Evolutionary conservation across 2,888 invertebrate genomes (phyloP).

Genomic region (Hetaerina titia): DNA sequence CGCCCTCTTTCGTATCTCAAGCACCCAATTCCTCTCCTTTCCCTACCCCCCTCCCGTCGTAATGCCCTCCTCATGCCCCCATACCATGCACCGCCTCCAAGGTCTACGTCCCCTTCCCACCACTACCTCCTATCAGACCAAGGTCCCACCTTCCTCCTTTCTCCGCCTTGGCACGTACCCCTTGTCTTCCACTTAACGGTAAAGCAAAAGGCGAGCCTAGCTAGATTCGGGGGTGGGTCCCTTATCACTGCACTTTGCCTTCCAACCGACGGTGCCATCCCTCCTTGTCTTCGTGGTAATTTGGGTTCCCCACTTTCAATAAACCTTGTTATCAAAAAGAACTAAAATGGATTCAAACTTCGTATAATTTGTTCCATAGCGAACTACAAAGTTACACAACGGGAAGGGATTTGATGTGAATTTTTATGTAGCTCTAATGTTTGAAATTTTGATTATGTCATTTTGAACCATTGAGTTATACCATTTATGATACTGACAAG

Average conservation of each 20-base stretch:
- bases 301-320: too few species aligned
- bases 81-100: background rate
- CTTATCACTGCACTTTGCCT: background rate
- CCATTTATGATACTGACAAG: too few species aligned
- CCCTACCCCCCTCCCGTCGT: background rate
- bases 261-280: too few species aligned
- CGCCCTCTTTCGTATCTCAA: background rate
- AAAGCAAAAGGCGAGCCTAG: background rate
- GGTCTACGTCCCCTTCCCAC: background rate
- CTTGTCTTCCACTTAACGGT: background rate
- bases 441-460: too few species aligned
- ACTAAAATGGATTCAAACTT: too few species aligned
- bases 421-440: too few species aligned
- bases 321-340: too few species aligned
- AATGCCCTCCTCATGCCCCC: background rate
- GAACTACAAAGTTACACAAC: too few species aligned
- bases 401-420: too few species aligned
- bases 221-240: background rate
- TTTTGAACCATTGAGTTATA: too few species aligned
- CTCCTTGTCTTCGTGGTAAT: too few species aligned
- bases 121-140: background rate
- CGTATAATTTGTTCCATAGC: too few species aligned
- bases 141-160: background rate
- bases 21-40: background rate
- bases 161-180: background rate